These are phyloP conservation scores for Coelopa pilipes DNA, from an alignment of 2,888 invertebrate species.

Conservation along the genomic window DNA sequence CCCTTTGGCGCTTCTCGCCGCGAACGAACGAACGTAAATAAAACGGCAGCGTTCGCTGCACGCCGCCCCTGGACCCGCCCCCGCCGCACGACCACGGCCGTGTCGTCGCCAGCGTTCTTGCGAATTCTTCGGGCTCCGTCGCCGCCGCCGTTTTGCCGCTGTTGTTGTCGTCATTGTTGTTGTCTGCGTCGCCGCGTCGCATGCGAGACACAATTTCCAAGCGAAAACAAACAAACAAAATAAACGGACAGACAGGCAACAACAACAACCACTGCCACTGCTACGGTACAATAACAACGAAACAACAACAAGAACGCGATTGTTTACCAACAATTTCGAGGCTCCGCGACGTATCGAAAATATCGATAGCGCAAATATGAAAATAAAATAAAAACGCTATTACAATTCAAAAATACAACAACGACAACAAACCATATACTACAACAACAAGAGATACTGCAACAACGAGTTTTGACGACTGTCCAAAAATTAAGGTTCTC, in stretches of 20 bases:
- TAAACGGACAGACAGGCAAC: too few species aligned
- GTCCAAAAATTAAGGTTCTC: neutral
- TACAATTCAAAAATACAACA: constrained; percentile 1
- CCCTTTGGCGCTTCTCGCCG: neutral
- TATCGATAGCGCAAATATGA: neutral
- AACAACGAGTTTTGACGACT: neutral
- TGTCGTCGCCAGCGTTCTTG: too few species aligned
- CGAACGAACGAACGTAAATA: constrained; percentile 7
- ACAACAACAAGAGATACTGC: neutral
- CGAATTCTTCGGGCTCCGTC: neutral
- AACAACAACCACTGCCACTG: neutral
- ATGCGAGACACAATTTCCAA: constrained; percentile 2
- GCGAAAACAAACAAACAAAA: constrained; percentile 5
- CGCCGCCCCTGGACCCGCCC: too few species aligned
- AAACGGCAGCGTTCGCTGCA: neutral
- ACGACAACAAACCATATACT: neutral
- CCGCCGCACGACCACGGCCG: too few species aligned
- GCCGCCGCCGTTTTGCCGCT: neutral
- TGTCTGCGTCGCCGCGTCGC: neutral
- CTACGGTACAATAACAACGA: constrained; percentile 3
- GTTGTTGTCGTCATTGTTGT: neutral
- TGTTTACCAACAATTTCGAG: constrained; percentile 5
- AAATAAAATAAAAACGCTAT: neutral
- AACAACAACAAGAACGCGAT: neutral
- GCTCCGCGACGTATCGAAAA: neutral